Conservation (phyloP, 35 echinoderm and acorn worm genomes). For the Amphiura filiformis region DNA sequence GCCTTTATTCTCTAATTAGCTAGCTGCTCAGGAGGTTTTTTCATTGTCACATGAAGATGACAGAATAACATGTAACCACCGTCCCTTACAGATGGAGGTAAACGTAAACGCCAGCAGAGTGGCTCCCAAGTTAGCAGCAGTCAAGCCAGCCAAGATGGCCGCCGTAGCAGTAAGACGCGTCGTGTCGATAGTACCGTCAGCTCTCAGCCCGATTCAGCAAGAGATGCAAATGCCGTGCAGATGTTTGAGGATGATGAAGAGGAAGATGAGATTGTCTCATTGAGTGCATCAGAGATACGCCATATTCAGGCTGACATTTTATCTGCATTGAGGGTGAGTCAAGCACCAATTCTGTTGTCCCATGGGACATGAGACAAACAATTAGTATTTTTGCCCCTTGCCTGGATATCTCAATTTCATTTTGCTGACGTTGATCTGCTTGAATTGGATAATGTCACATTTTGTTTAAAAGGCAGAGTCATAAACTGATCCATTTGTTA, state of each 20-base stretch:
- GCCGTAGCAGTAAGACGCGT: constrained; percentile 28
- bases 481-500: no score
- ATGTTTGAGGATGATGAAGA: constrained; percentile 65
- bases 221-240: constrained; percentile 28
- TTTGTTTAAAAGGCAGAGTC: no score
- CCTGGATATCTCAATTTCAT: no score
- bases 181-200: background rate
- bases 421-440: no score
- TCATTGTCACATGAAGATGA: no score
- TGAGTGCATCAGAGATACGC: constrained; percentile 61
- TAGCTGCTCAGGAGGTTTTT: no score
- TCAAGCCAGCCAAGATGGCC: background rate
- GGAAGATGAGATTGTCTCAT: constrained; percentile 29
- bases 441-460: no score
- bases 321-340: constrained; percentile 58
- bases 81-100: background rate
- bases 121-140: background rate
- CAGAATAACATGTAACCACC: background rate
- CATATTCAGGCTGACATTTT: constrained; percentile 48
- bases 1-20: no score
- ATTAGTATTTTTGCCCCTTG: no score
- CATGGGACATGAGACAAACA: no score
- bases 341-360: no score
- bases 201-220: background rate
- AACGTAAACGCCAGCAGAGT: constrained; percentile 50